Evolutionary conservation across 53 echinoderm and acorn worm species (phyloP), one percentile per base, ranked within the genome.

Genomic region (Crossaster papposus): DNA sequence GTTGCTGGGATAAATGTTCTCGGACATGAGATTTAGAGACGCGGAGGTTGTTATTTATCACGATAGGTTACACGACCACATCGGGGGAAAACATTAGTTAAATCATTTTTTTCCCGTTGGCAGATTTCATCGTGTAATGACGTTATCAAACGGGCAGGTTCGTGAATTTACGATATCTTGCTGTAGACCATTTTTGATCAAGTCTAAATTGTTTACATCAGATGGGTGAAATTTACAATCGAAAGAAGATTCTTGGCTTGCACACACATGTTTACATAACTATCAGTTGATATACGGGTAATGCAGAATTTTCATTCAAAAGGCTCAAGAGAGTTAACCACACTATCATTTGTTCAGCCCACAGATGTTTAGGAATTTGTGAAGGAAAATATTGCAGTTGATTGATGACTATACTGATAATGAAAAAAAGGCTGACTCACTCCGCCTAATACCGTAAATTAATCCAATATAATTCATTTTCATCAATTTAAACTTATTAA

Each of bases 31-130:
- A 36, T 77, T 77, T 17, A 15, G 35, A 34, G 18, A 38, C 2
- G 38, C 15, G 14, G 58, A 68, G 64, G 14, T 30, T 74, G 20
- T 78, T 22, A 78, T 78, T 78, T 78, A 78, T 78, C 8, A 14
- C 52, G 10, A 12, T 1, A 22, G 52, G 28, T 50, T 14, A 52
- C 32, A 32, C 52, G 75, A 74, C 52, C 52, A 28, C 79, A 52
- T 78, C 79, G n/a, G 33, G 52, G 32, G n/a, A n/a, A 78, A 78
- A 78, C 79, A 78, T 78, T 78, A 32, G 17, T 74, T 33, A 11
- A 33, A 74, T 35, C 75, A 35, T 7, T 74, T 74, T 74, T 44
- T n/a, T 44, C 6, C 18, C 28, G 28, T 28, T 23, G 24, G 68
- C 68, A 68, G 9, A 28, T 74, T 74, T 35, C 23, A 0, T 35